Percentiles rank a stretch among this genome's conserved stretches.
Conservation (phyloP, 2,113 vertebrate genomes). For the Glareola pratincola region DNA sequence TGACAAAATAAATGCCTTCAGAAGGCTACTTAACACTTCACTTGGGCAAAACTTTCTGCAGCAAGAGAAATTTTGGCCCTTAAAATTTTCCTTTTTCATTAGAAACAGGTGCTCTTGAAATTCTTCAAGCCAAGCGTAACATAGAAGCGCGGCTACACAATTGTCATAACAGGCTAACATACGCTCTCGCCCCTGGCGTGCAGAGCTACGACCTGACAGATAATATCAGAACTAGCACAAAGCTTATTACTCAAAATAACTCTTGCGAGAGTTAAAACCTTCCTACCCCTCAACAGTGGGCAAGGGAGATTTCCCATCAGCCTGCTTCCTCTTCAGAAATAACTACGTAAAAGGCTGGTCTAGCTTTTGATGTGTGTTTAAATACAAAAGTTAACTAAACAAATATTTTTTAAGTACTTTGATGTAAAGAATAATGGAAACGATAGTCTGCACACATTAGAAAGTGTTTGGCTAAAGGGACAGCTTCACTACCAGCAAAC, state of each 20-base stretch:
- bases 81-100: neutral
- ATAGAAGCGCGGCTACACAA: neutral
- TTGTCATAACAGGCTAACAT: fast-evolving
- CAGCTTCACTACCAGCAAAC: constrained; percentile 1
- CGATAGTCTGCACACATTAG: neutral
- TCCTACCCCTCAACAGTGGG: neutral
- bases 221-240: neutral
- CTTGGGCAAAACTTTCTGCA: neutral
- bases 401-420: constrained; percentile 10
- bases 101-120: neutral
- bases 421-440: constrained; percentile 11
- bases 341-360: neutral
- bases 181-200: neutral
- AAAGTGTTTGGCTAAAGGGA: neutral
- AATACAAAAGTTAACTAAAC: neutral
- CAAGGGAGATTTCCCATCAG: neutral
- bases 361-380: neutral
- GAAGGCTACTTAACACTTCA: neutral
- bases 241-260: neutral
- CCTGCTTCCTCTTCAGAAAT: constrained; percentile 6
- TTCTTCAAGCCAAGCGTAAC: neutral
- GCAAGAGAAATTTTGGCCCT: neutral
- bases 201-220: neutral
- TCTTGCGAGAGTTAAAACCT: neutral
- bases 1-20: neutral